phyloP scores from a whole-genome alignment of 2,888 invertebrate genomes.

The Kuschelorhynchus macadamiae region DNA sequence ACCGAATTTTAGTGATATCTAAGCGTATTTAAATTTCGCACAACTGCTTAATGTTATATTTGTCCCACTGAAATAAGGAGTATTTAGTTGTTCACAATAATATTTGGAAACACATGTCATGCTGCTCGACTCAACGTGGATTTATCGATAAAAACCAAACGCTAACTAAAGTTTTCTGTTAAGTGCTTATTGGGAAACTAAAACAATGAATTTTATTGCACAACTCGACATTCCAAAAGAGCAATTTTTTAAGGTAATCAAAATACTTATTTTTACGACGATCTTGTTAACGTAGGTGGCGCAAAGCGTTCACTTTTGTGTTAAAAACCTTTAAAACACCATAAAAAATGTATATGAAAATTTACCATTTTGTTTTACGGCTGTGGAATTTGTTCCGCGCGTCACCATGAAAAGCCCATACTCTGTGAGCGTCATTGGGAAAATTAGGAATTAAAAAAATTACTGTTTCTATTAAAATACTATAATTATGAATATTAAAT shows the following conservation, averaged over 20 bases:
- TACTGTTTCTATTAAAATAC: too few species aligned
- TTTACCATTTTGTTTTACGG: conserved; percentile 12
- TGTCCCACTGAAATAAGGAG: too few species aligned
- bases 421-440: too few species aligned
- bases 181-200: conserved; percentile 7
- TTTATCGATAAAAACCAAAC: too few species aligned
- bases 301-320: conserved; percentile 7
- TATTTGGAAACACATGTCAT: too few species aligned
- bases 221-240: conserved; percentile 19
- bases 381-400: conserved; percentile 6
- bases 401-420: background rate
- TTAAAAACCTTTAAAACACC: conserved; percentile 19
- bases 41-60: too few species aligned
- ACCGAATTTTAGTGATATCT: background rate
- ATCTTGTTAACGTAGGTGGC: conserved; percentile 18
- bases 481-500: too few species aligned
- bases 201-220: conserved; percentile 23
- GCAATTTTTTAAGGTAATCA: conserved; percentile 25
- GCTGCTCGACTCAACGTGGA: too few species aligned
- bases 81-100: too few species aligned
- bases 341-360: conserved; percentile 9
- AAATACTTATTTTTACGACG: conserved; percentile 24
- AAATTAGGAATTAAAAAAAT: too few species aligned
- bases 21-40: too few species aligned
- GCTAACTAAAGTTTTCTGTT: too few species aligned